Conservation (phyloP, 2,888 invertebrate species). For the Andrena chrysosceles region DNA sequence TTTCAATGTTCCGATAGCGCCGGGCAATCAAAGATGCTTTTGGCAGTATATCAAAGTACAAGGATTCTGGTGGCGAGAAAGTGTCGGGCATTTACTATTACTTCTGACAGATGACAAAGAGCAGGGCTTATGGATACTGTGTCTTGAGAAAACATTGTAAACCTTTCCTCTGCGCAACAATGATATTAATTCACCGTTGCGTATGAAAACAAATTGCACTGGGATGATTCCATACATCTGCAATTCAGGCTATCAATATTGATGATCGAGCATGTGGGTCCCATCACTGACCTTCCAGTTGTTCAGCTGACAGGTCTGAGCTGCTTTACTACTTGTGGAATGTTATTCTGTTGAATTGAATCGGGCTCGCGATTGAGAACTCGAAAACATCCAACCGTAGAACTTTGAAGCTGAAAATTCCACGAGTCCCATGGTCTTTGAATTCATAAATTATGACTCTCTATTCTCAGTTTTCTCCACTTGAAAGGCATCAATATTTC, state of each 20-base stretch:
- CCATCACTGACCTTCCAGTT: background rate
- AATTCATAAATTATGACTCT: no score
- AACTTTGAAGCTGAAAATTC: no score
- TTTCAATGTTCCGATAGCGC: constrained; percentile 4
- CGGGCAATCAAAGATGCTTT: constrained; percentile 48
- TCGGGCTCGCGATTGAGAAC: no score
- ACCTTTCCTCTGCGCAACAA: background rate
- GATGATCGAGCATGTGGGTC: background rate
- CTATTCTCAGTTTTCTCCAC: background rate
- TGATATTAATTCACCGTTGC: background rate
- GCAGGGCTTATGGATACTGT: constrained; percentile 3
- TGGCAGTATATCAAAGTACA: constrained; percentile 68
- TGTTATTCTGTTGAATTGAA: no score
- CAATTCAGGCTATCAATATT: constrained; percentile 1
- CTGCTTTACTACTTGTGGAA: background rate
- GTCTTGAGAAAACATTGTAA: constrained; percentile 15
- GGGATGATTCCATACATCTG: background rate
- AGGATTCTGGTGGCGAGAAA: constrained; percentile 60
- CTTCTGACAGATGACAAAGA: constrained; percentile 20
- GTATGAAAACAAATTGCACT: background rate
- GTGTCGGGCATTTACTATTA: constrained; percentile 28
- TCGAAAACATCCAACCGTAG: no score
- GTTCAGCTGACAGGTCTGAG: background rate
- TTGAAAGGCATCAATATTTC: background rate
- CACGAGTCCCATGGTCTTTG: no score